Percentiles rank a stretch among this genome's conserved stretches.
These are phyloP conservation scores for Triplophysa siluroides DNA, from an alignment of 2,113 vertebrate genomes.

Conservation along the genomic window DNA sequence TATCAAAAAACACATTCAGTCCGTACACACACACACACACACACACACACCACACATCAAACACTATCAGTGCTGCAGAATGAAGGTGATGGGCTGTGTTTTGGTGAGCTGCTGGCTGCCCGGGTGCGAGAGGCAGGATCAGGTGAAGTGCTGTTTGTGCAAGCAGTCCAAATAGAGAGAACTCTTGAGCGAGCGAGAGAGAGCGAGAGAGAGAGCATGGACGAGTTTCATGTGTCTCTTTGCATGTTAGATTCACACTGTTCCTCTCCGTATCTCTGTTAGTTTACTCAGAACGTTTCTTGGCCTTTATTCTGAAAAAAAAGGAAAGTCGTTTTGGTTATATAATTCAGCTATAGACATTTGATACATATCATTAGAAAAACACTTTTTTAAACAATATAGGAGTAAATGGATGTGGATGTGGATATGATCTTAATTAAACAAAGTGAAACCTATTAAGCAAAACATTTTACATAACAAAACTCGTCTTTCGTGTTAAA, in stretches of 20 bases:
- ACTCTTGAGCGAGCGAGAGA: constrained; percentile 19
- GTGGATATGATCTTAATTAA: too few relatives aligned
- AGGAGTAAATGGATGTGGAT: too few relatives aligned
- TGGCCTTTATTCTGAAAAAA: constrained; percentile 56
- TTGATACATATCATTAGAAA: too few relatives aligned
- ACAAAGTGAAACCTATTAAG: too few relatives aligned
- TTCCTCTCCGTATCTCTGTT: background rate
- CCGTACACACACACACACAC: background rate
- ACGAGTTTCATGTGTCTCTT: constrained; percentile 4
- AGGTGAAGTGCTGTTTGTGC: constrained; percentile 72
- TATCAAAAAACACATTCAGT: background rate
- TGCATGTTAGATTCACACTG: constrained; percentile 11
- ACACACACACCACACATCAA: constrained; percentile 1
- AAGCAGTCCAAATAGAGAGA: constrained; percentile 65
- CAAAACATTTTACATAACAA: too few relatives aligned
- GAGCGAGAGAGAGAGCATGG: background rate
- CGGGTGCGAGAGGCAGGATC: constrained; percentile 40
- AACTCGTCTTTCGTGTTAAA: too few relatives aligned
- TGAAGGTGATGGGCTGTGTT: constrained; percentile 26
- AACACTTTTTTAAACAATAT: too few relatives aligned
- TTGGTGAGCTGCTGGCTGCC: constrained; percentile 42
- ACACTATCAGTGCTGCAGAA: constrained; percentile 26
- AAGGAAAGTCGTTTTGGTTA: background rate
- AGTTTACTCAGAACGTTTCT: constrained; percentile 34
- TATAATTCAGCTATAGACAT: too few relatives aligned